Evolutionary conservation across 2,888 invertebrate genomes (phyloP), one percentile per base, ranked within the genome.

Genomic region (Mamestra brassicae): DNA sequence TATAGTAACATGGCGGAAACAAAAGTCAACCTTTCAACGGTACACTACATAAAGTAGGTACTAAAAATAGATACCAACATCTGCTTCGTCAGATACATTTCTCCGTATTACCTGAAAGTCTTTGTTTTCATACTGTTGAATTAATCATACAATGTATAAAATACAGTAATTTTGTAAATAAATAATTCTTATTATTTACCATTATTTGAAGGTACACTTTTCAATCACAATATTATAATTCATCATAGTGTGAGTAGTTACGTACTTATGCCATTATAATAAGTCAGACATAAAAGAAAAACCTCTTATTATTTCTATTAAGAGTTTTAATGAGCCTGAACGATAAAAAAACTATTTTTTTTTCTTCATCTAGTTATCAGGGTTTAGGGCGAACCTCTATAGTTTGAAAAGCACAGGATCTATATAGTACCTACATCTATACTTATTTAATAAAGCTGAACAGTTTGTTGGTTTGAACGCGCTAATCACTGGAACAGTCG

Each of bases 31-130:
- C 61, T 76, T 69, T 62, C 61, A 60, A 36, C 82, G 50, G 42
- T 66, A 61, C 17, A 62, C 36, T 68, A 15, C 61, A 71, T 70
- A 26, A 26, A 26, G 26, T 42, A 34, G 45, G 52, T 55, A 10
- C 73, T 83, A 74, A 52, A 85, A 60, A 76, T 76, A 84, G 61
- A 11, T 38, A 38, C 4, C 7, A 13, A 26, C 55, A 57, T 42
- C 57, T 74, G 67, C 67, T 66, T 64, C 60, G 62, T 72, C 50
- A 70, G 42, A 57, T 10, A 42, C 42, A 55, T 70, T 71, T 73
- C 73, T 69, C 57, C 47, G 55, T 63, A 70, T 58, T 78, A 70
- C 67, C 69, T 61, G 74, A 67, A 66, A 81, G 15, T 80, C 72
- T 80, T 83, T 84, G 80, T 76, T 54, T 79, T 15, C 47, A 62